These are phyloP conservation scores for Sebastes steindachneri DNA, from an alignment of 2,797 vertebrate species.

Conservation along the genomic window DNA sequence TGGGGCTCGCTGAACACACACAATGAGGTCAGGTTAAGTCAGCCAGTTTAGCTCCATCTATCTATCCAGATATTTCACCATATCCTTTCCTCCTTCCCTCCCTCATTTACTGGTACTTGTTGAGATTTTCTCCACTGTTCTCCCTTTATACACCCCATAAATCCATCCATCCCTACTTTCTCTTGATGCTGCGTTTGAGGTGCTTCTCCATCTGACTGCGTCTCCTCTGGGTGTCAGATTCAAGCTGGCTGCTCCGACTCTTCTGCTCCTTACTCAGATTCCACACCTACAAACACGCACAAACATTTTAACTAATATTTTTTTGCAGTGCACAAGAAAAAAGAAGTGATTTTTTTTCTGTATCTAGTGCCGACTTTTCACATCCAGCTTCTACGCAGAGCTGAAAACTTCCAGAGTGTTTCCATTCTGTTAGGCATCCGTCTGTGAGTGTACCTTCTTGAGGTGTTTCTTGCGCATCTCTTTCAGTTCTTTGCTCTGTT, in stretches of 20 bases:
- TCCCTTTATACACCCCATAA: not conserved
- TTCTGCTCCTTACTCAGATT: constrained; percentile 84
- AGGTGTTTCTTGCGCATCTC: constrained; percentile 88
- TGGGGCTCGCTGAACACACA: constrained; percentile 68
- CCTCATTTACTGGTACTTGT: not conserved
- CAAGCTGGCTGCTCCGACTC: constrained; percentile 71
- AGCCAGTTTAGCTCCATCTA: not conserved
- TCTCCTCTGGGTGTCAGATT: constrained; percentile 78
- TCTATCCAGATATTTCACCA: not conserved
- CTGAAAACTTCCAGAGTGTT: not conserved
- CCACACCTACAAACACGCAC: constrained; percentile 72
- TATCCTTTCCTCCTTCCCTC: not conserved
- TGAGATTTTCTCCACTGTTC: not conserved
- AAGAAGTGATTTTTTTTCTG: not conserved
- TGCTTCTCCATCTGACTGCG: constrained; percentile 81
- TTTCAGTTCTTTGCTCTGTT: constrained; percentile 88
- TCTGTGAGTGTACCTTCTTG: constrained; percentile 79
- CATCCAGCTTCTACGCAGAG: not conserved
- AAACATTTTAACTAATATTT: not conserved
- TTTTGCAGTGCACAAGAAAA: not conserved
- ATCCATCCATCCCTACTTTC: constrained; percentile 65
- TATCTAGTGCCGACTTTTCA: not conserved
- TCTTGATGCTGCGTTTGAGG: constrained; percentile 78
- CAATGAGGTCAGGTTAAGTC: not conserved
- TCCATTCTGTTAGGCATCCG: not conserved